A percentile compares a stretch with the other conserved stretches of the same genome.
Evolutionary conservation across 2,113 vertebrate species (phyloP).

Genomic region (Nasalis larvatus): DNA sequence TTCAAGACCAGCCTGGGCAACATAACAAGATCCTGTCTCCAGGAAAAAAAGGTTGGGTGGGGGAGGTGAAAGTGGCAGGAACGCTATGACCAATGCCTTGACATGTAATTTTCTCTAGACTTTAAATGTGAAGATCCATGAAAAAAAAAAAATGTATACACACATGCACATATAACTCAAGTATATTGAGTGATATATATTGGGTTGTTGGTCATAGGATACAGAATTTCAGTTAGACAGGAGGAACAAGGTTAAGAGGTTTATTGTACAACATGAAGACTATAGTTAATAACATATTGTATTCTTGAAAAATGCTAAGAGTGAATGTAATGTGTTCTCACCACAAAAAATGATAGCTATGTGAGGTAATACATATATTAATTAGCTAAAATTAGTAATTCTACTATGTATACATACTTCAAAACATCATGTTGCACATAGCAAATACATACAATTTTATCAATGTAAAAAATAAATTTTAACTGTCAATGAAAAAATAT

Average conservation of each 20-base stretch:
- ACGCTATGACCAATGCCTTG: not conserved
- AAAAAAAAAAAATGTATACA: not conserved
- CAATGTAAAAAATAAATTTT: not conserved
- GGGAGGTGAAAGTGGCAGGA: not conserved
- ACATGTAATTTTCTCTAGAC: not conserved
- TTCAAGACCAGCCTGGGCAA: too few relatives aligned
- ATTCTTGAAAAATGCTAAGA: not conserved
- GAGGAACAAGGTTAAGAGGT: not conserved
- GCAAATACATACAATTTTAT: not conserved
- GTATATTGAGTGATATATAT: not conserved
- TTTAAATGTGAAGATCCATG: not conserved
- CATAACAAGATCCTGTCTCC: too few relatives aligned
- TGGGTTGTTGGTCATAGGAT: not conserved
- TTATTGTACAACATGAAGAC: not conserved
- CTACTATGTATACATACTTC: not conserved
- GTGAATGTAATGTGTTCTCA: not conserved
- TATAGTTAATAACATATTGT: not conserved
- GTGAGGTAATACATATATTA: not conserved
- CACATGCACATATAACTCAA: not conserved
- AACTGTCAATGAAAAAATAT: not conserved
- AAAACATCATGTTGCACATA: not conserved
- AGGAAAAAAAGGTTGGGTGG: too few relatives aligned
- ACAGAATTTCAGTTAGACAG: not conserved
- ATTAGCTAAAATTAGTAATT: not conserved
- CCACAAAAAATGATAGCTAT: not conserved